Percentiles rank a stretch among this genome's conserved stretches.
phyloP scores from a whole-genome alignment of 2,113 vertebrate genomes.

The Myxocyprinus asiaticus region DNA sequence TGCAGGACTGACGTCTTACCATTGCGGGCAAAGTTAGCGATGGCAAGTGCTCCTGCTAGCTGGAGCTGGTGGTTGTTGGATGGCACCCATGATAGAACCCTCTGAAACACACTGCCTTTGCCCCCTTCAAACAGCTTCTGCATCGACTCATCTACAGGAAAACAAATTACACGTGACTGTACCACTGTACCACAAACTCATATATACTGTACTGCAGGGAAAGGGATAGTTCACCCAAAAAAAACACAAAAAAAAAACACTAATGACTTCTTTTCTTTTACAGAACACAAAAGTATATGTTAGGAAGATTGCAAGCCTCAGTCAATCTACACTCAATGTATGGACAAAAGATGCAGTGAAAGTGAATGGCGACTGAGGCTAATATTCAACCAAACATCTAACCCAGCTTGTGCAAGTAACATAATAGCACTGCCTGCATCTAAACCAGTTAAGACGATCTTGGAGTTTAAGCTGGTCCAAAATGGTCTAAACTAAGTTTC shows the following conservation, averaged over 20 bases:
- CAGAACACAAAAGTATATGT: no score
- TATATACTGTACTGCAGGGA: no score
- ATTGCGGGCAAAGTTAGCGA: slow-evolving; percentile 97
- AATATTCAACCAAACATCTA: not conserved
- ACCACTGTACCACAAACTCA: not conserved
- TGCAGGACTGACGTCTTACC: slow-evolving; percentile 72
- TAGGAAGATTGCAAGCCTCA: no score
- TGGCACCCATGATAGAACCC: slow-evolving; percentile 93
- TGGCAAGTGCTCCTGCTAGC: slow-evolving; percentile 93
- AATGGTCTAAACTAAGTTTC: not conserved
- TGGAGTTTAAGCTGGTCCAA: not conserved
- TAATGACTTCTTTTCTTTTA: no score
- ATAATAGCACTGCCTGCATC: not conserved
- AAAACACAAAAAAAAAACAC: no score
- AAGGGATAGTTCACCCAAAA: no score
- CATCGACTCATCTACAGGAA: slow-evolving; percentile 91
- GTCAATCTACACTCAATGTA: no score
- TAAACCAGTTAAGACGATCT: not conserved
- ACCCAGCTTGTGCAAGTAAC: not conserved
- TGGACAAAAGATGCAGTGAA: no score
- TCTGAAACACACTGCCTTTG: slow-evolving; percentile 94
- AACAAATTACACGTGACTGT: slow-evolving; percentile 13
- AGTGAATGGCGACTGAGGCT: no score
- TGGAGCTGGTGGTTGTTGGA: slow-evolving; percentile 96
- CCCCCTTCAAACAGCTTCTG: slow-evolving; percentile 98